A percentile compares a stretch with the other conserved stretches of the same genome.
Evolutionary conservation across 2,888 invertebrate genomes (phyloP).

Genomic region (Parnassius mnemosyne): DNA sequence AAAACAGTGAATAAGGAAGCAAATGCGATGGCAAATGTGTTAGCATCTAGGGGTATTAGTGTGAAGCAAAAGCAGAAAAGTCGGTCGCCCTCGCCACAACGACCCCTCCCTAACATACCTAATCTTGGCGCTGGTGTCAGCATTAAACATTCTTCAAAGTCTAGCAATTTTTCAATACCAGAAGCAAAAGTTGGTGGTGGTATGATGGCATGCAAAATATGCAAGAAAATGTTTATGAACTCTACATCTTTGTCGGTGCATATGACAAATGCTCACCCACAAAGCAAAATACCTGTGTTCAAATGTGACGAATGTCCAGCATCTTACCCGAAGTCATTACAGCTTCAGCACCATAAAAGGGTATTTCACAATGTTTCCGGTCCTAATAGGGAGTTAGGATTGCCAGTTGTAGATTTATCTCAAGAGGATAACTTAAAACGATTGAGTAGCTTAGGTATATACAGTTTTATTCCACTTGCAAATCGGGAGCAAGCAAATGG

Average conservation of each 20-base stretch:
- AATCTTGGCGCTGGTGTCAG: constrained; percentile 74
- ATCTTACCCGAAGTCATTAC: constrained; percentile 85
- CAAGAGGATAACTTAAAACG: constrained; percentile 84
- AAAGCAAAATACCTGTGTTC: constrained; percentile 65
- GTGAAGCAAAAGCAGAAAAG: constrained; percentile 84
- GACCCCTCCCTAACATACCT: constrained; percentile 69
- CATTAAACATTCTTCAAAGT: constrained; percentile 76
- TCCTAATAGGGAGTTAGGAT: constrained; percentile 81
- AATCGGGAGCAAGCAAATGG: constrained; percentile 82
- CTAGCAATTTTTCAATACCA: constrained; percentile 67
- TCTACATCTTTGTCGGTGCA: constrained; percentile 60
- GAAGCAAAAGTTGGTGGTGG: constrained; percentile 67
- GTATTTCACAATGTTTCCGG: constrained; percentile 72
- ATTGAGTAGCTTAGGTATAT: constrained; percentile 84
- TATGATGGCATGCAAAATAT: constrained; percentile 66
- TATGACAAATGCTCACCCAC: constrained; percentile 65
- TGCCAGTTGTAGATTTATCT: constrained; percentile 87
- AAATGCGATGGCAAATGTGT: constrained; percentile 87
- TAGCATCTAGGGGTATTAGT: constrained; percentile 89
- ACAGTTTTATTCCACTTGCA: constrained; percentile 87
- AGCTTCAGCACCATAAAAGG: constrained; percentile 82
- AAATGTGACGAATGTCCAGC: constrained; percentile 87
- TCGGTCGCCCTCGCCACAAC: constrained; percentile 67
- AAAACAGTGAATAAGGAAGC: constrained; percentile 84
- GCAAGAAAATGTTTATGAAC: constrained; percentile 72